Evolutionary conservation across 1,140 invertebrate genomes (phyloP).

Genomic region (Cherax destructor): DNA sequence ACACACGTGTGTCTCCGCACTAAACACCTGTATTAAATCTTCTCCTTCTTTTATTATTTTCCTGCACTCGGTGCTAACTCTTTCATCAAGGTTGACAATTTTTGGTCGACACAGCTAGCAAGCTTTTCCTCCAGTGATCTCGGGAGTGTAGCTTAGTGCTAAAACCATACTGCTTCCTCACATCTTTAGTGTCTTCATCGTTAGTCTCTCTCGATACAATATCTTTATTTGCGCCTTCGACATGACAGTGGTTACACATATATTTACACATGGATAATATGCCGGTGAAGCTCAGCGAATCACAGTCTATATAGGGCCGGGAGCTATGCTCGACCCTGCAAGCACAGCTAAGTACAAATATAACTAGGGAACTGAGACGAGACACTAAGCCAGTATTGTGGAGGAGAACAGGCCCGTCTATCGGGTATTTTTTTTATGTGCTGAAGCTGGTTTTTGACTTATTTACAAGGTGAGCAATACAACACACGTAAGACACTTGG

Average conservation of each 20-base stretch:
- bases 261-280: neutral
- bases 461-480: too few relatives aligned
- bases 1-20: neutral
- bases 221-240: neutral
- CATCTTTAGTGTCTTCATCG: neutral
- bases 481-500: neutral
- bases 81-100: neutral
- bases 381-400: too few relatives aligned
- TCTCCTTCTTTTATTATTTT: neutral
- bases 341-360: neutral
- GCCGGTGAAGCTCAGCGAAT: neutral
- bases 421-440: too few relatives aligned
- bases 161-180: neutral
- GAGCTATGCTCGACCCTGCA: neutral
- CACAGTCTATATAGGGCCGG: neutral
- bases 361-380: neutral
- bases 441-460: too few relatives aligned
- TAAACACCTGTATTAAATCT: neutral
- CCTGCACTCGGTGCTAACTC: neutral
- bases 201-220: neutral
- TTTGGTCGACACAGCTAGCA: neutral
- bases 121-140: neutral
- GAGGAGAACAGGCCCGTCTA: too few relatives aligned
- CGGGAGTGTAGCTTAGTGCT: neutral
- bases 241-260: neutral